Conservation (phyloP, 2,797 vertebrate genomes). For the Epinephelus malabaricus region DNA sequence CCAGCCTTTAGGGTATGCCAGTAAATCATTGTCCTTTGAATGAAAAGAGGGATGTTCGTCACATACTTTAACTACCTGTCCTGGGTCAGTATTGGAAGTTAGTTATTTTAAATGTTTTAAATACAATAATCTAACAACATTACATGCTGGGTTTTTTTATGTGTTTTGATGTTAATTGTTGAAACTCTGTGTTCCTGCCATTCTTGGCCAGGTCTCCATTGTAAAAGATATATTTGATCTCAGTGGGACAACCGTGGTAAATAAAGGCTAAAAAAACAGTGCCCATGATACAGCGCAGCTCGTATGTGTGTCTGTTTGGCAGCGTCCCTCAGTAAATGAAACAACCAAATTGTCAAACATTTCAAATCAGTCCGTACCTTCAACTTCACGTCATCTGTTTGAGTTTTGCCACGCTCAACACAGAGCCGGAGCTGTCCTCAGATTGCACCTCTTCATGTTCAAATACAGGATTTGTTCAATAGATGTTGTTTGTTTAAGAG, state of each 20-base stretch:
- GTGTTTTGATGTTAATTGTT: too few species aligned
- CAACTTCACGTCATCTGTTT: background rate
- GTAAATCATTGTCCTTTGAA: background rate
- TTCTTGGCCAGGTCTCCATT: too few species aligned
- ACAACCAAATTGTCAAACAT: background rate
- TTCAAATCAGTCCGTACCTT: background rate
- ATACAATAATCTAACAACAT: background rate
- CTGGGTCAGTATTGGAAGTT: background rate
- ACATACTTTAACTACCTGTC: background rate
- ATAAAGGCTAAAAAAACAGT: too few species aligned
- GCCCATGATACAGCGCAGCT: background rate
- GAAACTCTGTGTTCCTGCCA: too few species aligned
- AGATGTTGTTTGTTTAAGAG: slow-evolving; percentile 40
- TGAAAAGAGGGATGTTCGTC: background rate
- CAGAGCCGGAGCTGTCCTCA: background rate
- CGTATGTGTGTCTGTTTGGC: background rate
- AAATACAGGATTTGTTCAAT: background rate
- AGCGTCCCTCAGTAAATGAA: background rate
- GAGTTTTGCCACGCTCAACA: background rate
- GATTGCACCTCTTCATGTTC: slow-evolving; percentile 3
- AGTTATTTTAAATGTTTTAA: background rate
- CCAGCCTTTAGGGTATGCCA: background rate
- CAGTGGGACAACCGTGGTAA: too few species aligned
- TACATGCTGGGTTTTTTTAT: background rate
- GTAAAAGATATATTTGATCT: too few species aligned